phyloP scores from a whole-genome alignment of 2,113 vertebrate species.

The Jaculus jaculus region DNA sequence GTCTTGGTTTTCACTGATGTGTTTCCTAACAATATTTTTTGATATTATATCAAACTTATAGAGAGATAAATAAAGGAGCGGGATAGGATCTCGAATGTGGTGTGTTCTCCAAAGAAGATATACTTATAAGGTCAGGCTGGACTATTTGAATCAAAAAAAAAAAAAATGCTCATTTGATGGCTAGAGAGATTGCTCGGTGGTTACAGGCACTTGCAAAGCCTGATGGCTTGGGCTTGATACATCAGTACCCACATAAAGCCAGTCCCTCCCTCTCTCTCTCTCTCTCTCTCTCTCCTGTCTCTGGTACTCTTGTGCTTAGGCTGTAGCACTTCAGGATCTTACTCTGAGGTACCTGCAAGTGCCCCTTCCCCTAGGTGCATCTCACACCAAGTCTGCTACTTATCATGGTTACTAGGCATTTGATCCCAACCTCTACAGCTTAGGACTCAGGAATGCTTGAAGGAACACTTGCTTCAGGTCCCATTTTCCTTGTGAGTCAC shows the following conservation, averaged over 20 bases:
- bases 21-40: neutral
- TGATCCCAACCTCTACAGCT: neutral
- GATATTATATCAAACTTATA: neutral
- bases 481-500: too few species aligned
- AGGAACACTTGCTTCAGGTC: neutral
- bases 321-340: too few species aligned
- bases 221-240: too few species aligned
- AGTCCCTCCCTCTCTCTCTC: too few species aligned
- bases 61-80: neutral
- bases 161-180: too few species aligned
- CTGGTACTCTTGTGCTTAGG: neutral
- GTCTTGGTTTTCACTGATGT: neutral
- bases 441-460: too few species aligned
- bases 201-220: too few species aligned
- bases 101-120: neutral
- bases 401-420: neutral
- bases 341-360: neutral
- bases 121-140: neutral
- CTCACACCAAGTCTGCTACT: neutral
- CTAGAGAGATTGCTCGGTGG: too few species aligned
- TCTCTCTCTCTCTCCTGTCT: neutral
- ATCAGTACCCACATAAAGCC: too few species aligned
- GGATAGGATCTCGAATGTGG: neutral
- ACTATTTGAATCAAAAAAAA: neutral
- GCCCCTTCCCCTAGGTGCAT: neutral